These are phyloP conservation scores for Melospiza georgiana DNA, from an alignment of 2,113 vertebrate species.

Conservation along the genomic window DNA sequence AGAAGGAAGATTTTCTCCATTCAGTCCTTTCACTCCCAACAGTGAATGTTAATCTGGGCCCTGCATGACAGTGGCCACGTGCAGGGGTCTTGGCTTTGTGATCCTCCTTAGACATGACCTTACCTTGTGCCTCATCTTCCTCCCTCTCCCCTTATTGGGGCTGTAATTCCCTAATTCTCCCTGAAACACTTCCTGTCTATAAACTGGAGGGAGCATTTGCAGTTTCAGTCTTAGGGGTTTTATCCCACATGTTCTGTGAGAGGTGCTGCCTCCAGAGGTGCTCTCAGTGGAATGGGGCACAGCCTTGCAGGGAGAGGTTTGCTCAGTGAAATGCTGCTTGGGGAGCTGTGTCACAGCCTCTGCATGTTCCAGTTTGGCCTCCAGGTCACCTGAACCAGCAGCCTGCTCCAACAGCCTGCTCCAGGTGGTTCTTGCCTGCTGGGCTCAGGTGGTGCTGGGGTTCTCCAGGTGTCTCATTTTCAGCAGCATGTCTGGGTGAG, in stretches of 20 bases:
- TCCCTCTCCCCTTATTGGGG: neutral
- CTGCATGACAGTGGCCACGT: rapidly evolving
- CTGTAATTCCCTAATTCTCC: neutral
- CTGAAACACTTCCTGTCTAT: neutral
- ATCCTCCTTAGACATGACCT: neutral
- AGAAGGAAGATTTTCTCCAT: neutral
- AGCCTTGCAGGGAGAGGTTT: neutral
- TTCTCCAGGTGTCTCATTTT: neutral
- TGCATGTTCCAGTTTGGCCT: neutral
- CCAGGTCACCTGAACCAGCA: neutral
- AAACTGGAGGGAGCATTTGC: neutral
- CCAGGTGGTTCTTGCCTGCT: neutral
- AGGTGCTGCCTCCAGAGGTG: neutral
- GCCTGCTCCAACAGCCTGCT: neutral
- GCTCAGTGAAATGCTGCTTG: neutral
- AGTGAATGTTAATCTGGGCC: neutral
- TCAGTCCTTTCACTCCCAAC: neutral
- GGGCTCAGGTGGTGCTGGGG: neutral
- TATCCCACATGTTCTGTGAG: rapidly evolving
- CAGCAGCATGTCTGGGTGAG: neutral
- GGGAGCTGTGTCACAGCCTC: neutral
- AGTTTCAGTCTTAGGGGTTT: neutral
- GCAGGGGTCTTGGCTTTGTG: too few relatives aligned
- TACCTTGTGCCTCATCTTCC: neutral
- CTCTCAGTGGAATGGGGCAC: neutral